Percentiles rank a stretch among this genome's conserved stretches.
These are phyloP conservation scores for Chamaea fasciata DNA, from an alignment of 2,113 vertebrate genomes.

Conservation along the genomic window DNA sequence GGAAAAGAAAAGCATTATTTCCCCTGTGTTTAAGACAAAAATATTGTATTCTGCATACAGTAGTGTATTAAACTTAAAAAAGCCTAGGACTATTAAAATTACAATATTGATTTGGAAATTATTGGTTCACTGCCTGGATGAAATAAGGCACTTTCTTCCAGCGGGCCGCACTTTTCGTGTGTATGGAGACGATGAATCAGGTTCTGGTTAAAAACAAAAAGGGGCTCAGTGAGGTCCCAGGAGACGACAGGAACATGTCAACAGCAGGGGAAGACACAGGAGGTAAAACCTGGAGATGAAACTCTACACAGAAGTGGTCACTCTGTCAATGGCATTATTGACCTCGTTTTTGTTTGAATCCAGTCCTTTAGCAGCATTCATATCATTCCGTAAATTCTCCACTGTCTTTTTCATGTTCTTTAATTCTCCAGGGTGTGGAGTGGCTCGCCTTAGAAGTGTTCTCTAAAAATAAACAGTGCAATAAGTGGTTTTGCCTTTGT, in stretches of 20 bases:
- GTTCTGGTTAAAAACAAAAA: conserved; percentile 54
- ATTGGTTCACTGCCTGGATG: conserved; percentile 70
- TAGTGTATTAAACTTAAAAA: conserved; percentile 77
- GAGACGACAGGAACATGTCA: conserved; percentile 57
- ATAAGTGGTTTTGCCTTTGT: conserved; percentile 42
- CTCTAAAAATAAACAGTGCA: conserved; percentile 73
- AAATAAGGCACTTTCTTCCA: conserved; percentile 87
- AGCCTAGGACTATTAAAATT: conserved; percentile 62
- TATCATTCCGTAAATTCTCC: conserved; percentile 93
- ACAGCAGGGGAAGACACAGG: conserved; percentile 82
- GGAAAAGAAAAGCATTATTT: conserved; percentile 70
- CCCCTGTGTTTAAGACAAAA: conserved; percentile 84
- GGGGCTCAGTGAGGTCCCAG: conserved; percentile 62
- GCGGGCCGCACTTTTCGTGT: conserved; percentile 60
- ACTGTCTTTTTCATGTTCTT: conserved; percentile 95
- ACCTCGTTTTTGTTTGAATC: conserved; percentile 99
- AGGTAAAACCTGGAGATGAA: conserved; percentile 79
- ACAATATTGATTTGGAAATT: conserved; percentile 72
- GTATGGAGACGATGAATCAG: conserved; percentile 60
- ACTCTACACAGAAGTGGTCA: conserved; percentile 95
- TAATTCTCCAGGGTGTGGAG: conserved; percentile 94
- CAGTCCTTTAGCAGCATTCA: conserved; percentile 96
- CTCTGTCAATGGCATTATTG: conserved; percentile 91
- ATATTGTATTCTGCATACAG: conserved; percentile 74
- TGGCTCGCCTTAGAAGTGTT: conserved; percentile 90